A percentile compares a stretch with the other conserved stretches of the same genome.
These are phyloP conservation scores for Planococcus citri DNA, from an alignment of 1,140 invertebrate genomes.

Conservation along the genomic window DNA sequence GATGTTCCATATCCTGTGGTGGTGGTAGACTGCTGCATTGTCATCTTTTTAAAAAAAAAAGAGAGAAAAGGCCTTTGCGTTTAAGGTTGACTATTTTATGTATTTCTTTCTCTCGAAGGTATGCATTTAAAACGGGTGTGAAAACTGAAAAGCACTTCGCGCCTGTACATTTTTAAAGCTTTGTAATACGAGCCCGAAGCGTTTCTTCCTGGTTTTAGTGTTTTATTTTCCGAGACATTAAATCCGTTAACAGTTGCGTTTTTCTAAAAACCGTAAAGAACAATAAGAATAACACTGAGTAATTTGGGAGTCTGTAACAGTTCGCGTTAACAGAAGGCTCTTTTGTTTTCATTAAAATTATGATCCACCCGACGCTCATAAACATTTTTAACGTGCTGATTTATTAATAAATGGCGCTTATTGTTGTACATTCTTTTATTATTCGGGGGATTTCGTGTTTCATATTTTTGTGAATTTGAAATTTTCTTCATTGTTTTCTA, in stretches of 20 bases:
- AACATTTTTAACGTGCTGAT: neutral
- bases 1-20: neutral
- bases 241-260: neutral
- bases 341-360: slow-evolving; percentile 5
- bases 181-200: neutral
- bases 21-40: no score
- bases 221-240: neutral
- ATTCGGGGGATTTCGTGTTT: neutral
- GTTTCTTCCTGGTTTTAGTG: neutral
- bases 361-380: slow-evolving; percentile 5
- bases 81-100: neutral
- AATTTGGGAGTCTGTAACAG: neutral
- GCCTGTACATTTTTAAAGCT: neutral
- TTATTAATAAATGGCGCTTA: neutral
- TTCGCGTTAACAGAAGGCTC: slow-evolving; percentile 5
- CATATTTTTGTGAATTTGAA: neutral
- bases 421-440: neutral
- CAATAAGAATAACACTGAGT: slow-evolving; percentile 3
- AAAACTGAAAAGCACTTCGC: neutral
- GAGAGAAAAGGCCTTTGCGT: neutral
- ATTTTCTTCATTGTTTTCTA: neutral
- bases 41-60: neutral
- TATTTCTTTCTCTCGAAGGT: neutral
- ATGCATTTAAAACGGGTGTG: neutral
- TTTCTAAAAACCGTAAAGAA: slow-evolving; percentile 4